Conservation (phyloP, 1,140 invertebrate species). For the Nixonia krombeini region DNA sequence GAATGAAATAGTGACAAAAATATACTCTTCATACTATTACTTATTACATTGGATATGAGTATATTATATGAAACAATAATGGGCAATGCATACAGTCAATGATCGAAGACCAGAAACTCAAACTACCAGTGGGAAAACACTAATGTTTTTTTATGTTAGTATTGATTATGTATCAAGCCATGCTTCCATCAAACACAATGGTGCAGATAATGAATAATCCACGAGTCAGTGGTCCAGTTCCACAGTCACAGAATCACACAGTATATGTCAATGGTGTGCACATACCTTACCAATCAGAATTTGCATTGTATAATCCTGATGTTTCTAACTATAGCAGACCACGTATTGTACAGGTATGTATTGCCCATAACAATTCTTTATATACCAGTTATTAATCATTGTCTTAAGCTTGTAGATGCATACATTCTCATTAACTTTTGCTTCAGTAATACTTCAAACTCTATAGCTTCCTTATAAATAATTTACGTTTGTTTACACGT, state of each 20-base stretch:
- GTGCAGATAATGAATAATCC: slow-evolving; percentile 64
- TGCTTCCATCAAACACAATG: slow-evolving; percentile 63
- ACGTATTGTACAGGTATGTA: slow-evolving; percentile 58
- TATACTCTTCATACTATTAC: too few relatives aligned
- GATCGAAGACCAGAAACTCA: neutral
- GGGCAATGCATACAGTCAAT: neutral
- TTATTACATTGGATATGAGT: neutral
- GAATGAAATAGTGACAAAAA: too few relatives aligned
- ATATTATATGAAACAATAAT: neutral
- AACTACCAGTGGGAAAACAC: too few relatives aligned
- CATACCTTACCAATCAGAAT: slow-evolving; percentile 55
- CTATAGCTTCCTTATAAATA: too few relatives aligned
- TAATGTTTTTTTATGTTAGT: slow-evolving; percentile 6
- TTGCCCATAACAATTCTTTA: neutral
- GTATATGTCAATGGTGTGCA: slow-evolving; percentile 54
- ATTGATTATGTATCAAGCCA: slow-evolving; percentile 67
- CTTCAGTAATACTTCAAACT: too few relatives aligned
- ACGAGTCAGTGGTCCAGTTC: slow-evolving; percentile 58
- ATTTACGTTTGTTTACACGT: too few relatives aligned
- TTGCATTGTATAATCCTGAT: slow-evolving; percentile 51
- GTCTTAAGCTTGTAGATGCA: too few relatives aligned
- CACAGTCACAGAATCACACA: slow-evolving; percentile 50
- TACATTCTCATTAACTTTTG: too few relatives aligned
- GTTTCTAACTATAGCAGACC: slow-evolving; percentile 53
- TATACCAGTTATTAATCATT: too few relatives aligned